Evolutionary conservation across 2,113 vertebrate genomes (phyloP), one percentile per base, ranked within the genome.

Genomic region (Dicerorhinus sumatrensis): DNA sequence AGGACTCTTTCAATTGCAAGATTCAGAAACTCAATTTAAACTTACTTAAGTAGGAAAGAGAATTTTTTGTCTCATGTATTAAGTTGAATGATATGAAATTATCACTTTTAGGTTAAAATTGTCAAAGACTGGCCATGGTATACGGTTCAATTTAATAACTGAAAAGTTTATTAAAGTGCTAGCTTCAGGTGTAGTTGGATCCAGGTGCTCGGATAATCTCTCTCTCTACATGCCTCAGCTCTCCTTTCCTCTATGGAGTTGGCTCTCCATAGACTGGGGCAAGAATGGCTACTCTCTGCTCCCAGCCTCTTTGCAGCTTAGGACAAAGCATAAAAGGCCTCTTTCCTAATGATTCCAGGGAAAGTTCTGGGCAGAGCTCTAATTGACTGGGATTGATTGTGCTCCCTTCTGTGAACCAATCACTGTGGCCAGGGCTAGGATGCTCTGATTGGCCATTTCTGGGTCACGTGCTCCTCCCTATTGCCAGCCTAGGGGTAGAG

Each of bases 1-100:
- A 58, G 39, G 31, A 72, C 3, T 42, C 11, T 89, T 70, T 42
- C 36, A 56, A 25, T 5, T 82, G 6, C 20, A 83, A n/a, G 54
- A 67, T 33, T 39, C 72, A 80, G 69, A 94, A 84, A 92, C 27
- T 82, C 29, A 67, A 70, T 63, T 91, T 73, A 79, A 93, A 94
- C 63, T 84, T 48, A 42, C 17, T 76, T 54, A 56, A 89, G 62
- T 23, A 63, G n/a, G 31, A 90, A 95, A 93, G 39, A 17, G 42
- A n/a, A 85, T 83, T 81, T 93, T 1, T 77, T 42, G 29, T 42
- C 69, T 90, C 11, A 3, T 21, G 33, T 60, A 58, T 67, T 79
- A 48, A 63, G 48, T 76, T 51, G 89, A 92, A 79, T 16, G 27
- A 63, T 75, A 51, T 12, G n/a, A 85, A 97, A 14, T 18, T 77